phyloP scores from a whole-genome alignment of 2,888 invertebrate genomes.

The Tinea pellionella region DNA sequence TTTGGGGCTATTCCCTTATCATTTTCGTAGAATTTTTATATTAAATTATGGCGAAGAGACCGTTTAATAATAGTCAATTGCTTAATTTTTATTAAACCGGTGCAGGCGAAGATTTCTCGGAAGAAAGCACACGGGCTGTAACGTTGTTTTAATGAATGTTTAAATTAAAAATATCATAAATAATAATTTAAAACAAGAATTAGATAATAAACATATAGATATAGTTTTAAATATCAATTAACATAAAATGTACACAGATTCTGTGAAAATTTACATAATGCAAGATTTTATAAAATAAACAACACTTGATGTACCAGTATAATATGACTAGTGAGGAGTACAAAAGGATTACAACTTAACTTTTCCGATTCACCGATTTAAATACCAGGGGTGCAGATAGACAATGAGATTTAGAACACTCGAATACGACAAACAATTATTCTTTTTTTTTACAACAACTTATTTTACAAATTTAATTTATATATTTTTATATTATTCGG shows the following conservation, averaged over 20 bases:
- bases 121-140: neutral
- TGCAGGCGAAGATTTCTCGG: neutral
- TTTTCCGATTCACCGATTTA: neutral
- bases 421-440: no score
- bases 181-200: slow-evolving; percentile 21
- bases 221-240: neutral
- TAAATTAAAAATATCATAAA: slow-evolving; percentile 11
- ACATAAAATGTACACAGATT: neutral
- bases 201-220: neutral
- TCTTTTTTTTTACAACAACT: neutral
- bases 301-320: neutral
- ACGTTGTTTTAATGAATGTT: neutral
- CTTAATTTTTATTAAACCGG: slow-evolving; percentile 27
- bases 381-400: neutral
- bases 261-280: neutral
- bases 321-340: neutral
- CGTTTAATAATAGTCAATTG: slow-evolving; percentile 39
- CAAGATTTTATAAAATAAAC: neutral
- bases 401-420: neutral
- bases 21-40: slow-evolving; percentile 34
- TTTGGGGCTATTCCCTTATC: slow-evolving; percentile 29
- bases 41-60: slow-evolving; percentile 28
- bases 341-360: neutral
- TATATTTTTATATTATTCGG: no score
- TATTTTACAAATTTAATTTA: no score